These are phyloP conservation scores for Sanderia malayensis DNA, from an alignment of 30 jellyfish, hydroid and myxozoan genomes.

Conservation along the genomic window DNA sequence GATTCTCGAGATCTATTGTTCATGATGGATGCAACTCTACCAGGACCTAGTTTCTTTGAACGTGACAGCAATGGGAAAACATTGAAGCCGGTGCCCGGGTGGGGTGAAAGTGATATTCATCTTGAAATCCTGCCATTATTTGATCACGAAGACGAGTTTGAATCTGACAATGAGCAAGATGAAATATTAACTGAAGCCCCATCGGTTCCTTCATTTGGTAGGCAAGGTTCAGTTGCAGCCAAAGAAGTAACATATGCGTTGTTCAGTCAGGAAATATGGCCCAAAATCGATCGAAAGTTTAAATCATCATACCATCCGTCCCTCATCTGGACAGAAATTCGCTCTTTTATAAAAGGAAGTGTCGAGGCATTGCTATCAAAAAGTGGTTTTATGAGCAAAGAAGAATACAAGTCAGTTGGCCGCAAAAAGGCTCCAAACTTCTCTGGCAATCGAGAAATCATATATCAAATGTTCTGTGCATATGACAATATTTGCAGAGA, in stretches of 20 bases:
- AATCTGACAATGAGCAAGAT: slow-evolving; percentile 46
- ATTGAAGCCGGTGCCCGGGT: slow-evolving; percentile 63
- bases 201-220: not conserved
- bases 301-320: slow-evolving; percentile 63
- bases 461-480: slow-evolving; percentile 49
- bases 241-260: slow-evolving; percentile 71
- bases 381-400: slow-evolving; percentile 54
- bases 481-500: slow-evolving; percentile 48
- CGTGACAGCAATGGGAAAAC: slow-evolving; percentile 62
- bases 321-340: slow-evolving; percentile 86
- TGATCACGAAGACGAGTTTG: slow-evolving; percentile 41
- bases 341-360: slow-evolving; percentile 84
- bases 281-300: slow-evolving; percentile 43
- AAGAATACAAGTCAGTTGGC: slow-evolving; percentile 67
- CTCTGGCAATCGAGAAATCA: slow-evolving; percentile 68
- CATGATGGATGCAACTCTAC: slow-evolving; percentile 71
- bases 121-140: slow-evolving; percentile 52
- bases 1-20: slow-evolving; percentile 71
- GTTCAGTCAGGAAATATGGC: slow-evolving; percentile 72
- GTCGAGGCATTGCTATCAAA: slow-evolving; percentile 54
- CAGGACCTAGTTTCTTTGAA: slow-evolving; percentile 65
- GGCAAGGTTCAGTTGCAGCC: slow-evolving; percentile 6
- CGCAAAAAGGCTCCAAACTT: slow-evolving; percentile 79
- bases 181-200: slow-evolving; percentile 1
- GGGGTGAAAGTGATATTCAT: slow-evolving; percentile 74